Percentiles rank a stretch among this genome's conserved stretches.
phyloP scores from a whole-genome alignment of 2,113 vertebrate genomes.

The Paradisaea rubra region DNA sequence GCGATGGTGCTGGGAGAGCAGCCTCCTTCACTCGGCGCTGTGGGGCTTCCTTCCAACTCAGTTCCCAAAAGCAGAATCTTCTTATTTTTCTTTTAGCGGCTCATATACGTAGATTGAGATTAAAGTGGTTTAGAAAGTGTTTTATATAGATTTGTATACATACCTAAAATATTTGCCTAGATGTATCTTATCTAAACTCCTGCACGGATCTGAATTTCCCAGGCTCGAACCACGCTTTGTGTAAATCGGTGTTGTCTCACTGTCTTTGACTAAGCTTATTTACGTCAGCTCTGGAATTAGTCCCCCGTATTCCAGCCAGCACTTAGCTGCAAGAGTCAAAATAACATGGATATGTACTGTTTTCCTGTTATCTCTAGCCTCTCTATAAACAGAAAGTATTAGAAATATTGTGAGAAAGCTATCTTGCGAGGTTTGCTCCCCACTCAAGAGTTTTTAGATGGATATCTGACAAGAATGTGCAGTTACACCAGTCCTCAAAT shows the following conservation, averaged over 20 bases:
- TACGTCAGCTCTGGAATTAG: constrained; percentile 50
- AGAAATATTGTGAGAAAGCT: constrained; percentile 51
- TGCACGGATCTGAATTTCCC: constrained; percentile 26
- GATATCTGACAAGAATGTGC: background rate
- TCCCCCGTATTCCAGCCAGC: constrained; percentile 14
- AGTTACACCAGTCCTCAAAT: background rate
- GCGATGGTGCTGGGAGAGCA: background rate
- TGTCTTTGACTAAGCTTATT: constrained; percentile 45
- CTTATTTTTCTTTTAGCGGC: background rate
- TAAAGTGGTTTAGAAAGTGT: constrained; percentile 15
- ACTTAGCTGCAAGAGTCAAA: constrained; percentile 35
- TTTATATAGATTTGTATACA: constrained; percentile 55
- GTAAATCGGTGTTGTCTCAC: constrained; percentile 24
- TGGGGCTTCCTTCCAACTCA: background rate
- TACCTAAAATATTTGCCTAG: constrained; percentile 39
- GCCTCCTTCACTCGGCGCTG: background rate
- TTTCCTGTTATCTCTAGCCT: constrained; percentile 36
- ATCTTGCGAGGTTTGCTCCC: background rate
- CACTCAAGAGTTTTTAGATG: background rate
- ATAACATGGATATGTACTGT: background rate
- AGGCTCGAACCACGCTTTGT: constrained; percentile 8
- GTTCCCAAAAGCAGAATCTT: background rate
- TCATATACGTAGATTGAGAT: background rate
- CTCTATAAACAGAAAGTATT: constrained; percentile 37
- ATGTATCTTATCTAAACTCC: constrained; percentile 54